phyloP scores from a whole-genome alignment of 1,140 invertebrate species.

The Capitella teleta region DNA sequence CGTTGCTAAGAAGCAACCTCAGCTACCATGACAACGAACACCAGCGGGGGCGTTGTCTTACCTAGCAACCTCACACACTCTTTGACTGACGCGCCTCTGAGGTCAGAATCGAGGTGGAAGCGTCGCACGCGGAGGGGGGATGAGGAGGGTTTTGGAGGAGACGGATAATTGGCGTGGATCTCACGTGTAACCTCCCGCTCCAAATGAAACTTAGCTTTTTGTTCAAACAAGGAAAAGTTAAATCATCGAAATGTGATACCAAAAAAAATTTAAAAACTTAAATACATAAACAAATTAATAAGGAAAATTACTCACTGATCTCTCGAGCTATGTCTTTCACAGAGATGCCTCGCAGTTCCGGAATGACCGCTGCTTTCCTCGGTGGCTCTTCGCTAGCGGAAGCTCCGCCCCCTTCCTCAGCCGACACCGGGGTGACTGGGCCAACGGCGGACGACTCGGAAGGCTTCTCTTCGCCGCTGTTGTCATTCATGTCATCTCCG shows the following conservation, averaged over 20 bases:
- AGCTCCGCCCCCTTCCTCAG: too few relatives aligned
- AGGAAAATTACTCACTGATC: constrained; percentile 46
- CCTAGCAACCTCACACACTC: background rate
- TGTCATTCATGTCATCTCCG: too few relatives aligned
- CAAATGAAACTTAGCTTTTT: background rate
- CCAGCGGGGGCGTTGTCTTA: background rate
- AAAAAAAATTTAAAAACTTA: background rate
- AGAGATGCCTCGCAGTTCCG: constrained; percentile 58
- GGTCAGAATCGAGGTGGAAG: too few relatives aligned
- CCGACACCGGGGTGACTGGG: too few relatives aligned
- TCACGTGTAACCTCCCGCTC: too few relatives aligned
- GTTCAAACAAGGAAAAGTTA: background rate
- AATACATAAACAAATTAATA: background rate
- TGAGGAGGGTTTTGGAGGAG: too few relatives aligned
- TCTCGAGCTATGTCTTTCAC: constrained; percentile 69
- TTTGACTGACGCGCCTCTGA: background rate
- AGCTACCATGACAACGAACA: background rate
- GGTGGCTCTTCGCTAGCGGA: too few relatives aligned
- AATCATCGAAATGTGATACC: background rate
- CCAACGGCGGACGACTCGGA: too few relatives aligned
- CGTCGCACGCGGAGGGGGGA: too few relatives aligned
- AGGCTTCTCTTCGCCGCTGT: too few relatives aligned
- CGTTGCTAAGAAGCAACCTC: background rate
- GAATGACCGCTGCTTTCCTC: constrained; percentile 39
- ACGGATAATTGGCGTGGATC: too few relatives aligned